These are phyloP conservation scores for Poecilia gillii DNA, from an alignment of 2,797 vertebrate genomes.

Conservation along the genomic window DNA sequence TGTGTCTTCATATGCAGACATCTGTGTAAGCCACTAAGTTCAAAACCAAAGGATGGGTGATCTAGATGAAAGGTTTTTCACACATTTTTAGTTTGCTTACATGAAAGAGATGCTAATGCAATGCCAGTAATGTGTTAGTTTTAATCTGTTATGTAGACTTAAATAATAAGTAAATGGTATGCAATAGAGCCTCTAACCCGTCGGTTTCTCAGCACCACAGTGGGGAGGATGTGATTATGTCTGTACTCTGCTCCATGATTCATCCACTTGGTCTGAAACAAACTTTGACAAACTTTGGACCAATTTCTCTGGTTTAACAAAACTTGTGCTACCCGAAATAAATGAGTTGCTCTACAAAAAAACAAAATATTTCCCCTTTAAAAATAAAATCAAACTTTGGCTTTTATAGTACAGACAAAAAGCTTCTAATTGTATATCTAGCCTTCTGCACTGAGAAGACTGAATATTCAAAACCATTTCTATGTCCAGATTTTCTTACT, in stretches of 20 bases:
- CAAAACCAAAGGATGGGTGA: background rate
- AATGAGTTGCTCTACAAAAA: background rate
- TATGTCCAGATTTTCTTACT: background rate
- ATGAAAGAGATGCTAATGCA: background rate
- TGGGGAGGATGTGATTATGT: background rate
- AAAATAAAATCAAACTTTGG: background rate
- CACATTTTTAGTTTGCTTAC: background rate
- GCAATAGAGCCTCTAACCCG: background rate
- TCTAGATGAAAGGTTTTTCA: background rate
- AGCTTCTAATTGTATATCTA: background rate
- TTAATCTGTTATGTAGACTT: background rate
- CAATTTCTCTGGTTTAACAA: background rate
- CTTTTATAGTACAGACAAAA: background rate
- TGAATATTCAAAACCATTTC: background rate
- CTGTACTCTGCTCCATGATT: background rate
- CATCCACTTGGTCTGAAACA: background rate
- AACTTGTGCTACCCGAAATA: background rate
- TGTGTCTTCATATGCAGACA: background rate
- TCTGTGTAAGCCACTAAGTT: background rate
- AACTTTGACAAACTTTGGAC: too few species aligned
- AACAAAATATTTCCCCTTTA: background rate
- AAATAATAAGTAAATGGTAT: background rate
- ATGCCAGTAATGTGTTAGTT: background rate
- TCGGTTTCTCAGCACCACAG: background rate
- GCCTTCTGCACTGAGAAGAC: background rate